phyloP scores from a whole-genome alignment of 1,140 invertebrate species.

The Brachionus angularis region DNA sequence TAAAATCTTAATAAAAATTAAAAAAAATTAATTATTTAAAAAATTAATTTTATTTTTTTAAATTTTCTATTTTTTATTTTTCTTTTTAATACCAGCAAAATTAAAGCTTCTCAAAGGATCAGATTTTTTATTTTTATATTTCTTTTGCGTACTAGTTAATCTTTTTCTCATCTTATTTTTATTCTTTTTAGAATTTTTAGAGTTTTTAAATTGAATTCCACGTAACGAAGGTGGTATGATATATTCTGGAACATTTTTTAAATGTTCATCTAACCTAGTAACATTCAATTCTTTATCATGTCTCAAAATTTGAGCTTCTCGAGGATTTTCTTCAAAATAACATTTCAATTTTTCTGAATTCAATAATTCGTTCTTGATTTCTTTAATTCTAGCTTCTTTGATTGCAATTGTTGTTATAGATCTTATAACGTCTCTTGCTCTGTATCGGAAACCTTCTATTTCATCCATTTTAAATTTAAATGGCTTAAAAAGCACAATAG shows the following conservation, averaged over 20 bases:
- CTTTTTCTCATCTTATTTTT: slow-evolving; percentile 33
- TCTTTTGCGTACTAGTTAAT: slow-evolving; percentile 15
- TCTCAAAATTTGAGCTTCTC: slow-evolving; percentile 30
- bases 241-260: slow-evolving; percentile 38
- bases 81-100: slow-evolving; percentile 34
- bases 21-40: too few species aligned
- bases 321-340: slow-evolving; percentile 45
- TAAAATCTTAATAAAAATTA: too few species aligned
- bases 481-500: slow-evolving; percentile 63
- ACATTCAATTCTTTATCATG: slow-evolving; percentile 40
- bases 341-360: slow-evolving; percentile 87
- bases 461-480: slow-evolving; percentile 91
- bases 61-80: slow-evolving; percentile 21
- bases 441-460: slow-evolving; percentile 88
- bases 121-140: slow-evolving; percentile 24
- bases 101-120: slow-evolving; percentile 41
- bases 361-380: slow-evolving; percentile 89
- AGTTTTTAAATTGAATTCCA: slow-evolving; percentile 41
- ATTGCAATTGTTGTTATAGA: slow-evolving; percentile 86
- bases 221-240: slow-evolving; percentile 29
- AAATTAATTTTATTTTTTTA: too few species aligned
- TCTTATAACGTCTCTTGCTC: slow-evolving; percentile 84
- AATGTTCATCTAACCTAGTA: slow-evolving; percentile 33
- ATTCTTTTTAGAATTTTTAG: slow-evolving; percentile 5
- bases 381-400: slow-evolving; percentile 83